Evolutionary conservation across 2,113 vertebrate species (phyloP).

Genomic region (Notarius quadriscutis): DNA sequence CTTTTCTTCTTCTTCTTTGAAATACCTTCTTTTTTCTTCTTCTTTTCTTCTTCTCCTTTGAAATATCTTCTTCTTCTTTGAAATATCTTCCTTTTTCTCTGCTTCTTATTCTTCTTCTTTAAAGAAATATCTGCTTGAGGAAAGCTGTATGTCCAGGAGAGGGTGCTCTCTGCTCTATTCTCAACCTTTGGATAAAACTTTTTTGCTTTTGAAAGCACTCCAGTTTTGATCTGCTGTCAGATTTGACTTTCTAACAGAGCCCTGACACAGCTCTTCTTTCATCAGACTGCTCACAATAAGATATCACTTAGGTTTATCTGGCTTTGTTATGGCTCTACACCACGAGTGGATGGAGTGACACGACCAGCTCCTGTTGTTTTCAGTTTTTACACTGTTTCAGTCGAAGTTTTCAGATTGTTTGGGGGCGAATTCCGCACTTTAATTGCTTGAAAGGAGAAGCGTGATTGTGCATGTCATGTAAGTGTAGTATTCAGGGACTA

Average conservation of each 20-base stretch:
- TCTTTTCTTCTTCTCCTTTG: too few relatives aligned
- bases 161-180: background rate
- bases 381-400: background rate
- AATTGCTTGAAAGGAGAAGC: too few relatives aligned
- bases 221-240: background rate
- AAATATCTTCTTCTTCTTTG: background rate
- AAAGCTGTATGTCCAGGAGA: background rate
- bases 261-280: background rate
- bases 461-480: too few relatives aligned
- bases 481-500: too few relatives aligned
- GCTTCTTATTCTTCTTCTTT: background rate
- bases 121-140: background rate
- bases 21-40: too few relatives aligned
- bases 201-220: background rate
- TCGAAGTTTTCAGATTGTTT: too few relatives aligned
- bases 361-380: too few relatives aligned
- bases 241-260: background rate
- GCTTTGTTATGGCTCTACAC: too few relatives aligned
- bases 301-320: background rate
- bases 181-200: background rate
- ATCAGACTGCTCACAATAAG: background rate
- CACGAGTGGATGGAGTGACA: too few relatives aligned
- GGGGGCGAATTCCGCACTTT: too few relatives aligned
- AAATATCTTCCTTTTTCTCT: too few relatives aligned
- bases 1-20: too few relatives aligned